A percentile compares a stretch with the other conserved stretches of the same genome.
Conservation (phyloP, 2,888 invertebrate genomes). For the Clistopyga incitator region DNA sequence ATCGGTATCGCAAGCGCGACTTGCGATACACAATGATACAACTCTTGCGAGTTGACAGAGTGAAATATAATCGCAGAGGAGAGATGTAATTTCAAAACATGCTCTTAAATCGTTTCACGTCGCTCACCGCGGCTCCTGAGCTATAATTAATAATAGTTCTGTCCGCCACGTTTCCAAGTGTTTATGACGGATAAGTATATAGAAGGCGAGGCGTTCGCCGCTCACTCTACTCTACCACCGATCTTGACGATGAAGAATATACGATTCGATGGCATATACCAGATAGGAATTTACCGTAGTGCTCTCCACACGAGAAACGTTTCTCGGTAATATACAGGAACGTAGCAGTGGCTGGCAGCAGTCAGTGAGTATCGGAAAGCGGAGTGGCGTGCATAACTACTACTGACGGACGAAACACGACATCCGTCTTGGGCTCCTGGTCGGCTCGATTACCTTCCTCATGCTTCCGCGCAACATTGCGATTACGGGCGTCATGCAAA, state of each 20-base stretch:
- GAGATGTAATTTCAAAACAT: conserved; percentile 64
- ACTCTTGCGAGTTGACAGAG: conserved; percentile 9
- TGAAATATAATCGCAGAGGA: conserved; percentile 31
- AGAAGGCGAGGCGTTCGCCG: conserved; percentile 40
- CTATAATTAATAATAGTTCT: conserved; percentile 68
- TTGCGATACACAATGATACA: conserved; percentile 51
- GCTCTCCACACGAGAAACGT: conserved; percentile 33
- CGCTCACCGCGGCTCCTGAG: conserved; percentile 61
- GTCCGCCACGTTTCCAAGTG: conserved; percentile 64
- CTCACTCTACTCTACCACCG: conserved; percentile 19
- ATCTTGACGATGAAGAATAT: conserved; percentile 11
- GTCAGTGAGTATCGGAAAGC: conserved; percentile 1
- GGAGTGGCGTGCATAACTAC: conserved; percentile 66
- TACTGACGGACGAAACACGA: conserved; percentile 76
- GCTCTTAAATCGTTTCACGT: conserved; percentile 66
- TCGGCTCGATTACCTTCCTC: conserved; percentile 46
- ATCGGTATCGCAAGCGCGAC: conserved; percentile 44
- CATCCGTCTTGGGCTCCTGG: conserved; percentile 70
- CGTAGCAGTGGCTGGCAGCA: neutral
- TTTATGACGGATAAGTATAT: conserved; percentile 67
- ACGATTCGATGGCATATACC: conserved; percentile 18
- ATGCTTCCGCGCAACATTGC: conserved; percentile 70
- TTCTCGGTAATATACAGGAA: conserved; percentile 48
- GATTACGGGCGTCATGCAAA: conserved; percentile 77
- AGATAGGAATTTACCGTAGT: conserved; percentile 55